Evolutionary conservation across 2,797 vertebrate species (phyloP).

Genomic region (Enteromius paludinosus): DNA sequence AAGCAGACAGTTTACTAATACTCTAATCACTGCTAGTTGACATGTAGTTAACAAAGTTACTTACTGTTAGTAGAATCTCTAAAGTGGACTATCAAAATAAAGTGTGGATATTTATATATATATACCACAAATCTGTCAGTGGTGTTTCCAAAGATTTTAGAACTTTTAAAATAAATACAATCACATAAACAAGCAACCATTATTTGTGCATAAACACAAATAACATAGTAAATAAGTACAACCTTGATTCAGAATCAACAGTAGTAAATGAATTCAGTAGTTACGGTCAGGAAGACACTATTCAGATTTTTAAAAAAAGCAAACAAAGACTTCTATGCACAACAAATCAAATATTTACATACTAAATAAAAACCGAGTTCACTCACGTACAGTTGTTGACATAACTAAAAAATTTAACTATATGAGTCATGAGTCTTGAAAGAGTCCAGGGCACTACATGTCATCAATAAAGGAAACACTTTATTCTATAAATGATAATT

Average conservation of each 20-base stretch:
- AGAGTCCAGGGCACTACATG: background rate
- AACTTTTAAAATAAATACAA: too few species aligned
- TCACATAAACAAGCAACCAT: too few species aligned
- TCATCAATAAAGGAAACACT: background rate
- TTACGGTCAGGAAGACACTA: background rate
- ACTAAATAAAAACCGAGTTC: background rate
- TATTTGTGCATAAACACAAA: background rate
- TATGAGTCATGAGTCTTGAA: background rate
- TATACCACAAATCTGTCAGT: too few species aligned
- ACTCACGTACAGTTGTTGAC: background rate
- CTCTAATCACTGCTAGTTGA: too few species aligned
- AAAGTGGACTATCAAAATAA: too few species aligned
- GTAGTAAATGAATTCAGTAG: background rate
- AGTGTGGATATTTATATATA: too few species aligned
- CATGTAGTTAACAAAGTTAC: too few species aligned
- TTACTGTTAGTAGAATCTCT: too few species aligned
- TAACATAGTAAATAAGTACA: background rate
- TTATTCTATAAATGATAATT: background rate
- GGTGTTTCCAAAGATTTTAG: too few species aligned
- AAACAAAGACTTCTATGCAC: background rate
- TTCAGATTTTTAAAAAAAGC: background rate
- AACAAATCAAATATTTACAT: background rate
- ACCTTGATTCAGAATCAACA: background rate
- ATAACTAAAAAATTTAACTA: background rate
- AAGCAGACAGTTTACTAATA: too few species aligned